These are phyloP conservation scores for Ecliptopera silaceata DNA, from an alignment of 2,888 invertebrate species.

Conservation along the genomic window DNA sequence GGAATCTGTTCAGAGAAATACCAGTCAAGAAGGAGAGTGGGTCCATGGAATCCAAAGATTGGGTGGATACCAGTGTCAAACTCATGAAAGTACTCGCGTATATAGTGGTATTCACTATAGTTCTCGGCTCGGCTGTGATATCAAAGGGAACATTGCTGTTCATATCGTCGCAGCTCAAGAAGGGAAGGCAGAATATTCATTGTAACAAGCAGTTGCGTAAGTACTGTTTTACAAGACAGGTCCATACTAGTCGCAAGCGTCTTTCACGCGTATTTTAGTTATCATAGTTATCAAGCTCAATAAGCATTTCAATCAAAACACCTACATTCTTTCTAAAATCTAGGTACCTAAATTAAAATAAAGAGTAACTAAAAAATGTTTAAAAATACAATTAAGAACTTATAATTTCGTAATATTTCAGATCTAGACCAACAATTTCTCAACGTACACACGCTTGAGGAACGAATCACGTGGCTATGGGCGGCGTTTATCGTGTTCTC, in stretches of 20 bases:
- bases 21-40: conserved; percentile 87
- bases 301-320: neutral
- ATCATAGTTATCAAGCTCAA: no score
- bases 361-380: no score
- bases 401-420: conserved; percentile 51
- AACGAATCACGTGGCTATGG: conserved; percentile 91
- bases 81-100: conserved; percentile 87
- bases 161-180: conserved; percentile 87
- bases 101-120: conserved; percentile 85
- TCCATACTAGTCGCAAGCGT: neutral
- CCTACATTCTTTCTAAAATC: no score
- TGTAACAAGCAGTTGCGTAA: conserved; percentile 82
- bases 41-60: conserved; percentile 85
- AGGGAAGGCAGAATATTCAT: conserved; percentile 78
- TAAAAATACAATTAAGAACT: no score
- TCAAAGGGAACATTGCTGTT: conserved; percentile 89
- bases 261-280: no score
- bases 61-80: conserved; percentile 85
- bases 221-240: neutral
- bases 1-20: conserved; percentile 91
- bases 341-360: no score
- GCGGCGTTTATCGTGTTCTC: conserved; percentile 88
- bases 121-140: conserved; percentile 86
- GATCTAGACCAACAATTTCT: conserved; percentile 85
- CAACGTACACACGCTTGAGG: conserved; percentile 84